Evolutionary conservation across 2,113 vertebrate genomes (phyloP), one percentile per base, ranked within the genome.

Genomic region (Onychorhynchus coronatus): DNA sequence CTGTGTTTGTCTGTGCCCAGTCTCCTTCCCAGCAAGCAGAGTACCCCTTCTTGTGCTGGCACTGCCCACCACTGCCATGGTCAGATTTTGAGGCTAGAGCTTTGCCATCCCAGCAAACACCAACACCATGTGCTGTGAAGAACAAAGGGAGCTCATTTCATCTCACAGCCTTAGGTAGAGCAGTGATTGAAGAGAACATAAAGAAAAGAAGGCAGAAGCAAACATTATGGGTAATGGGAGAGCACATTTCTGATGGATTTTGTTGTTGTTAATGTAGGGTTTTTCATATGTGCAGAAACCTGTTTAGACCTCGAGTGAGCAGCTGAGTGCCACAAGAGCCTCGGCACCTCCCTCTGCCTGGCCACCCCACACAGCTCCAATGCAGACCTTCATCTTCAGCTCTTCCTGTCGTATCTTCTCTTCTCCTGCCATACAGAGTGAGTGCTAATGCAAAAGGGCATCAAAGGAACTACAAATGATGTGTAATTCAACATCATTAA

Each of bases 11-110:
- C 37, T 27, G 7, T 52, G 68, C 14, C 27, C 21, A 15, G 0
- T 8, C 10, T 27, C 41, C 42, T 56, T 65, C 46, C 12, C 37
- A 37, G 82, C 55, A 49, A 21, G 70, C 42, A 67, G 16, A 37
- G 47, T 13, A 28, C 4, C 22, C n/a, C 21, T 52, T 2, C 2
- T 41, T 11, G 1, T 68, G 33, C 44, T 35, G 53, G 25, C 5
- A 1, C 41, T 66, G 41, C 30, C 46, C 27, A 6, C 12, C 2
- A 17, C 37, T 19, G 16, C 66, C 0, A 0, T 12, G 58, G 33
- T 44, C 2, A 9, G 15, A 6, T 21, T 61, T 47, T 23, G 84
- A 49, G 50, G 62, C 24, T 4, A 2, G 35, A 52, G 63, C 56
- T 77, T 61, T 47, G 74, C 65, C 14, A 2, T 47, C 37, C 35